Evolutionary conservation across 2,888 invertebrate genomes (phyloP), one percentile per base, ranked within the genome.

Genomic region (Thalpophila matura): DNA sequence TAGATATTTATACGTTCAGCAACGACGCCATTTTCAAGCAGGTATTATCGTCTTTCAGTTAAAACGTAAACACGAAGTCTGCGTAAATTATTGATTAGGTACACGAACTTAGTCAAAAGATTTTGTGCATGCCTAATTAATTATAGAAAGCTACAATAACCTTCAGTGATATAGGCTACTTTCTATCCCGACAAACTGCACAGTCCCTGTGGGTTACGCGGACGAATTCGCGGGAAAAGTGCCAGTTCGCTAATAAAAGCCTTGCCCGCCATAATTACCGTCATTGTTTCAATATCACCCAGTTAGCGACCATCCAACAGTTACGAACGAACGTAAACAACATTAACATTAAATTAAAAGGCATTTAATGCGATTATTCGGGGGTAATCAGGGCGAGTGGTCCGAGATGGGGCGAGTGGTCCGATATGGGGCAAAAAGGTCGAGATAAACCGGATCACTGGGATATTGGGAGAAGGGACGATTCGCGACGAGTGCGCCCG

Each of bases 291-390:
- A 66, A 65, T 60, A 76, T 75, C 70, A 80, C 59, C 69, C 69
- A 56, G 63, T 65, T 64, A 77, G 76, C 76, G 60, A 63, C 76
- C 69, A 63, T 67, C 77, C 64, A 66, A 74, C 80, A 65, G 79
- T 79, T 73, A 73, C 59, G 55, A 47, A 54, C 62, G 53, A 64
- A 73, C 65, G 80, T 79, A 80, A 79, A 78, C 81, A 81, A 68
- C 74, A 74, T 80, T 79, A 77, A 79, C 81, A 81, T 80, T 77
- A 77, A 77, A 81, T 81, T 80, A 80, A 80, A 80, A 79, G 74
- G 79, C 79, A 66, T 74, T 81, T 74, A 81, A 81, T 81, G 62
- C 72, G 77, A 77, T 81, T 79, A 80, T 79, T 74, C 62, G 24
- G 49, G 58, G 63, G 76, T 76, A 79, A 80, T 79, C 81, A 74